Percentiles rank a stretch among this genome's conserved stretches.
Conservation (phyloP, 2,113 vertebrate genomes). For the Zapus hudsonius region DNA sequence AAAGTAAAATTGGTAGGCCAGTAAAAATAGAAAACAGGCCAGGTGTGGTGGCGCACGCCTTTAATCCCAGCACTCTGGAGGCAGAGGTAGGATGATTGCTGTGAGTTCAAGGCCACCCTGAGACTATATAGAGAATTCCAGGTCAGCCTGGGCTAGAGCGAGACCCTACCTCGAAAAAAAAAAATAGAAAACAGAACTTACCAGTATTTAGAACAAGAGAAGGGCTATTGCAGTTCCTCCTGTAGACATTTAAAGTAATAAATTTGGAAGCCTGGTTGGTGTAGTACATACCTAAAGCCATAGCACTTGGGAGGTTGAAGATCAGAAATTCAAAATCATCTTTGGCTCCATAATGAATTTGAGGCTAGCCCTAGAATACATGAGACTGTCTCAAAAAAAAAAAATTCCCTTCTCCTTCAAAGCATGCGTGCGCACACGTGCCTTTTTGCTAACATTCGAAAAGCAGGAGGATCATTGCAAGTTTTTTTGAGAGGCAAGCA, state of each 20-base stretch:
- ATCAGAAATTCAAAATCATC: too few species aligned
- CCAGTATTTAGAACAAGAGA: background rate
- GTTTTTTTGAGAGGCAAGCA: background rate
- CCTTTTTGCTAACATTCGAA: too few species aligned
- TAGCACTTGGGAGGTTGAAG: background rate
- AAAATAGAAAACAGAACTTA: background rate
- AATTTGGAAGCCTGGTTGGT: background rate
- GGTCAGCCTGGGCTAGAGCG: too few species aligned
- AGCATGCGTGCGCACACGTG: too few species aligned
- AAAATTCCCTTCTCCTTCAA: background rate
- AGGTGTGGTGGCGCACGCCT: too few species aligned
- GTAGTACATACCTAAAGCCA: background rate
- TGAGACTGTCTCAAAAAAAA: too few species aligned
- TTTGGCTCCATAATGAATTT: background rate
- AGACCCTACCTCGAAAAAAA: too few species aligned
- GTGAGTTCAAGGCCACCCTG: too few species aligned
- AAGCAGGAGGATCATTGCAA: background rate
- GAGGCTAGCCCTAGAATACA: background rate
- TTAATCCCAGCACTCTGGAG: too few species aligned
- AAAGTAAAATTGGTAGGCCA: conserved; percentile 27
- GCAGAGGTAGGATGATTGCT: too few species aligned
- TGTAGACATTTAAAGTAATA: background rate
- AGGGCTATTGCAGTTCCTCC: background rate
- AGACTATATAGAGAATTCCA: too few species aligned
- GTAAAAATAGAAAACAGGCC: background rate